A percentile compares a stretch with the other conserved stretches of the same genome.
phyloP scores from a whole-genome alignment of 1,140 invertebrate species.

The Camponotus pennsylvanicus region DNA sequence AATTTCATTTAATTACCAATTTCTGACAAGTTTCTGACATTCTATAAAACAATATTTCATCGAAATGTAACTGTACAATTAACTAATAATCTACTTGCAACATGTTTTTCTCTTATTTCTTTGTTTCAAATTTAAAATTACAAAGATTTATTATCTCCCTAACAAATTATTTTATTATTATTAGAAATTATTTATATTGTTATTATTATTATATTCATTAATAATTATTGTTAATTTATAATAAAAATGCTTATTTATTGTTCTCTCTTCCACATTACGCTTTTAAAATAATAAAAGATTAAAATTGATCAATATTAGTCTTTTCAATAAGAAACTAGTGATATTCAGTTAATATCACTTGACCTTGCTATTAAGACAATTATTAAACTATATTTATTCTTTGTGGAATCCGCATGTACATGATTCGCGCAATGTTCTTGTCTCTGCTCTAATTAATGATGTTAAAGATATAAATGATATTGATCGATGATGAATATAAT shows the following conservation, averaged over 20 bases:
- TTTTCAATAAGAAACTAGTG: neutral
- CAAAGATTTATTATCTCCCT: neutral
- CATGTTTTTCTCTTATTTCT: neutral
- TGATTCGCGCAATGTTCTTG: neutral
- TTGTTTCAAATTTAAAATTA: neutral
- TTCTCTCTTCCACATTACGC: neutral
- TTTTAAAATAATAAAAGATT: neutral
- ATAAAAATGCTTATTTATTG: neutral
- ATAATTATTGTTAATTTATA: neutral
- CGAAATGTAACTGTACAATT: neutral
- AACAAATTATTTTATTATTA: neutral
- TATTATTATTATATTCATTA: neutral
- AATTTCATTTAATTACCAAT: neutral
- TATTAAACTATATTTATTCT: neutral
- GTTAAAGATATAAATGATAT: neutral
- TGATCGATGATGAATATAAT: constrained; percentile 14
- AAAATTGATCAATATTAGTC: neutral
- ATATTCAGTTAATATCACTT: neutral
- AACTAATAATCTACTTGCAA: neutral
- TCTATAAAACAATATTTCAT: neutral
- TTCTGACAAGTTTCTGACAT: neutral
- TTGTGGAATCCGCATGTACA: neutral
- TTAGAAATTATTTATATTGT: neutral
- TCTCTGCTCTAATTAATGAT: constrained; percentile 28
- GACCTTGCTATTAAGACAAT: constrained; percentile 1